Base-by-base conservation (phyloP, 2,888 invertebrate species). In the Slavum lentiscoides region DNA sequence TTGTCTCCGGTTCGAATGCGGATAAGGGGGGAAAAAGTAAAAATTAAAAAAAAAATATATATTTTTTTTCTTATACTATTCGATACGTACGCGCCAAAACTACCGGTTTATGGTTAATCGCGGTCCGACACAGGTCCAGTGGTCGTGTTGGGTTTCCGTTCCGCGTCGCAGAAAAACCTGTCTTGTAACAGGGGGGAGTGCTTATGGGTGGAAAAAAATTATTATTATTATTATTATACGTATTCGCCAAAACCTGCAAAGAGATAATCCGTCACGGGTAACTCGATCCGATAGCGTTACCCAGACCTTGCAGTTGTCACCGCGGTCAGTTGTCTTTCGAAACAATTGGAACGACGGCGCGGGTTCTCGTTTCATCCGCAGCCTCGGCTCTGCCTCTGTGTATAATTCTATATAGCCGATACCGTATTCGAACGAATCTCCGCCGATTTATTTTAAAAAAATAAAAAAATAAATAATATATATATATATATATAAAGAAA, bases 81-180 rank as follows among this genome's bases (percentile, higher is more conserved):
- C 30, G 30, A 30, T 30, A 30, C 30, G 30, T 30, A 43, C 67
- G 67, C 68, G 58, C 80, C 58, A 66, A 80, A 80, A 80, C 80
- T 80, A 80, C 80, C 80, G 80, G 80, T 80, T 80, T 80, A 80
- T 80, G 72, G 80, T 72, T 80, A 80, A 80, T 80, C 64, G 80
- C 64, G 72, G 80, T 80, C 62, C 80, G 70, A 80, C 70, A 80
- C 72, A 72, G 80, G 64, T 80, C 80, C 72, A 62, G 80, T 62
- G 70, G 80, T 64, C 80, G 80, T 80, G 80, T 80, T 80, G 58
- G 80, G 80, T 80, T 80, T 70, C 80, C 80, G 80, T 80, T 80
- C 70, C 80, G 80, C 80, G 80, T 80, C 70, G 80, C 80, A 80
- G 72, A 80, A 70, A 80, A 80, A 80, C 80, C 70, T 58, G 80